phyloP scores from a whole-genome alignment of 2,113 vertebrate species.

The Hippolais icterina region DNA sequence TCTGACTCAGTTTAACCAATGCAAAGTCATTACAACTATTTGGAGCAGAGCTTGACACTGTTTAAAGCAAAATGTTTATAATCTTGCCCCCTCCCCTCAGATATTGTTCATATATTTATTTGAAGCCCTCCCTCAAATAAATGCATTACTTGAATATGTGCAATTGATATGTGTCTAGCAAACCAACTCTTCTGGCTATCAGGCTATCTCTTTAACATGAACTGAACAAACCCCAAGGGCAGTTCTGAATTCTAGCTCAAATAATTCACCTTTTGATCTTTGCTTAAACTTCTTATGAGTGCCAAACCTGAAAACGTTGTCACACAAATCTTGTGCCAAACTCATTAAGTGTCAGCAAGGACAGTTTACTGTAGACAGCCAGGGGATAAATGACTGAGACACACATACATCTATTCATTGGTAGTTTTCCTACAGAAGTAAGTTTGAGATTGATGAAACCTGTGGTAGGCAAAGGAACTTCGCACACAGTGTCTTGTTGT shows the following conservation, averaged over 20 bases:
- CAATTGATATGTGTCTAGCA: neutral
- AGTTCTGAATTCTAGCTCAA: neutral
- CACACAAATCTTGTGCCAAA: neutral
- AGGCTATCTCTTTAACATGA: neutral
- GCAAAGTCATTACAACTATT: neutral
- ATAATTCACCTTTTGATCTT: neutral
- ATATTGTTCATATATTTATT: neutral
- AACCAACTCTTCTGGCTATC: neutral
- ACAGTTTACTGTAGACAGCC: neutral
- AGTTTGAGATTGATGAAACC: neutral
- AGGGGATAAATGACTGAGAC: neutral
- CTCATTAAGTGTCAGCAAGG: neutral
- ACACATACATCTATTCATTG: neutral
- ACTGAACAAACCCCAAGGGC: neutral
- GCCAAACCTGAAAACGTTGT: neutral
- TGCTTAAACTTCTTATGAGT: neutral
- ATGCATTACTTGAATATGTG: neutral
- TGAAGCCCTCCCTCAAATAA: neutral
- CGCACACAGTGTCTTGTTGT: fast-evolving
- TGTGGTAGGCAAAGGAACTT: neutral
- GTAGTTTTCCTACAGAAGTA: neutral
- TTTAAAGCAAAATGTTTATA: neutral
- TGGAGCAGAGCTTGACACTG: neutral
- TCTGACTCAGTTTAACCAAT: neutral
- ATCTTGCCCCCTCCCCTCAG: neutral